Evolutionary conservation across 1,140 invertebrate genomes (phyloP).

Genomic region (Leptonema lineaticorne): DNA sequence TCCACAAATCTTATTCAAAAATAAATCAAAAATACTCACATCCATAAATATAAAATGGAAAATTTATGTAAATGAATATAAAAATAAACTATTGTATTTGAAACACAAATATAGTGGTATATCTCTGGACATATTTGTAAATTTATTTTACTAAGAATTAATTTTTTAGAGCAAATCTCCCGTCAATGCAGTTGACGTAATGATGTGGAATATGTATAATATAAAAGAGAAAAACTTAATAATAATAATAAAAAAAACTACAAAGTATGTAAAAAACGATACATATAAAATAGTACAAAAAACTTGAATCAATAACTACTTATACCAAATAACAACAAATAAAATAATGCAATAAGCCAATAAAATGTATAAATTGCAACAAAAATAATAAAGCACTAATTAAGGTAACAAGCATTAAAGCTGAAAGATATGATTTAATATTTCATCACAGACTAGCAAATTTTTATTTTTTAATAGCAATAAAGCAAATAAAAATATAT

Average conservation of each 20-base stretch:
- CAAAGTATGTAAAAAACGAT: too few relatives aligned
- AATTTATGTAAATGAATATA: constrained; percentile 8
- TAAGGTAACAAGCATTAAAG: too few relatives aligned
- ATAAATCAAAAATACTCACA: not conserved
- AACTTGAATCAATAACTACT: too few relatives aligned
- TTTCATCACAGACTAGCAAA: too few relatives aligned
- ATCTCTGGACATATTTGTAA: constrained; percentile 1
- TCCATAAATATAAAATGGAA: not conserved
- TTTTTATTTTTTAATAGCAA: too few relatives aligned
- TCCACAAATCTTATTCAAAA: not conserved
- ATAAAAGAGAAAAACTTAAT: not conserved
- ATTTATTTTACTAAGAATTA: not conserved
- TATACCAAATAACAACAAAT: too few relatives aligned
- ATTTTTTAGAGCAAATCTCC: not conserved
- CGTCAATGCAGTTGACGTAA: constrained; percentile 16
- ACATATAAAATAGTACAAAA: too few relatives aligned
- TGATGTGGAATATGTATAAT: not conserved
- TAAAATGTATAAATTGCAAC: too few relatives aligned
- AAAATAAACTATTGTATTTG: constrained; percentile 18
- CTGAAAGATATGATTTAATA: too few relatives aligned
- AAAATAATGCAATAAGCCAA: too few relatives aligned
- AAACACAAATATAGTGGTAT: constrained; percentile 13
- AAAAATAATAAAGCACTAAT: not conserved
- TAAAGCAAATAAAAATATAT: too few relatives aligned
- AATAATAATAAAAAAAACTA: not conserved